Base-by-base conservation (phyloP, 2,888 invertebrate species). In the Agrochola macilenta region DNA sequence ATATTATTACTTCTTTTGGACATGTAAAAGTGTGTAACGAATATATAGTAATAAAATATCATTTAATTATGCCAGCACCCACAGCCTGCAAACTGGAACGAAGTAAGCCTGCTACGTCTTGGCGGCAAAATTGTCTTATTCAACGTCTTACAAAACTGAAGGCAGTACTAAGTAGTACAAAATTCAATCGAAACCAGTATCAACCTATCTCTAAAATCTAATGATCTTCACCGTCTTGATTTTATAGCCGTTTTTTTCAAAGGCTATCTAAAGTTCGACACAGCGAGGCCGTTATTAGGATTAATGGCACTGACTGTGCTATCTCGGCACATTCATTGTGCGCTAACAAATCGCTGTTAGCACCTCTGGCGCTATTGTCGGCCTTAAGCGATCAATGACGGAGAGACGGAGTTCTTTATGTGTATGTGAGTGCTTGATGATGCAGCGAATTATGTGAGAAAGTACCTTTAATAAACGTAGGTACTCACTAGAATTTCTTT, bases 291-390 rank as follows among this genome's bases (percentile, higher is more conserved):
- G 84, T 86, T 89, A 89, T 89, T 83, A 86, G 85, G 86, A 90
- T 90, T 87, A 90, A 90, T 90, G 89, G 86, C 43, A 69, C 78
- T 88, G 88, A 90, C 86, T 89, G 76, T 86, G 89, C 87, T 89
- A 88, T 89, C 89, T 87, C 68, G 57, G 83, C 76, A 79, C 87
- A 79, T 86, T 89, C 87, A 88, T 90, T 90, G 88, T 88, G 74
- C 73, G 70, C 83, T 86, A 86, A 88, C 88, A 89, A 89, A 89
- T 88, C 85, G 90, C 84, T 85, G 84, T 80, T 78, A 86, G 80
- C 83, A 87, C 89, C 83, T 89, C 79, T 69, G 74, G 73, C 74
- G 69, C 89, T 54, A 87, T 89, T 89, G 88, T 89, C 63, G 74
- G 77, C 72, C 78, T 69, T 74, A 81, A 87, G 77, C 87, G 87